Base-by-base conservation (phyloP, 1,140 invertebrate genomes). In the Papilio dardanus region DNA sequence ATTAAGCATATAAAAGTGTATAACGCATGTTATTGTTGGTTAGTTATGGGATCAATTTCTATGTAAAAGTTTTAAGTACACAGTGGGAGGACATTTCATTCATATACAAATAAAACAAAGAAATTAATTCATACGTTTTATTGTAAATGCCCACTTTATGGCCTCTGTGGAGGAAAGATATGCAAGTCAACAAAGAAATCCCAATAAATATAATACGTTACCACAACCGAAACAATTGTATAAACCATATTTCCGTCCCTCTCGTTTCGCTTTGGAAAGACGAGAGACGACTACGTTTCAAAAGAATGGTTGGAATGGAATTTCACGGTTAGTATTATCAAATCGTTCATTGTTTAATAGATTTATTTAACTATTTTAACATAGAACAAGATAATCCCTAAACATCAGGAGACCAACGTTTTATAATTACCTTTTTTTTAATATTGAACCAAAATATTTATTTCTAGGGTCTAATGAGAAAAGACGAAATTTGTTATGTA, bases 41-140 rank as follows among this genome's bases (percentile, higher is more conserved):
- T 35, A 67, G 69, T 73, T 73, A 33, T 19, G 46, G 69, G 30
- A 73, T 73, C 46, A 73, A 73, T 58, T 42, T 67, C 37, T 76
- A 54, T 42, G 28, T 76, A n/a, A 58, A 42, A 37, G 33, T 37
- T 74, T 62, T 65, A 77, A 58, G 2, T 37, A 37, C 16, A 50
- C 19, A 69, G 33, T 71, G 65, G 58, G 19, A 74, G 21, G 30
- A 73, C 24, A 33, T 66, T n/a, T 67, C 10, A 33, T 66, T 67
- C 37, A 35, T 78, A 54, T 66, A 78, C 69, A 83, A 83, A 83
- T 83, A 83, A 83, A 83, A 83, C 81, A 83, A 81, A 76, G 75
- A 67, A 37, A 75, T 75, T 71, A 35, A 31, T 76, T 82, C 74
- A 35, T 69, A 81, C n/a, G 75, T 62, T 83, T 83, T 83, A 83